Evolutionary conservation across 1,140 invertebrate species (phyloP).

Genomic region (Neotoxoptera formosana): DNA sequence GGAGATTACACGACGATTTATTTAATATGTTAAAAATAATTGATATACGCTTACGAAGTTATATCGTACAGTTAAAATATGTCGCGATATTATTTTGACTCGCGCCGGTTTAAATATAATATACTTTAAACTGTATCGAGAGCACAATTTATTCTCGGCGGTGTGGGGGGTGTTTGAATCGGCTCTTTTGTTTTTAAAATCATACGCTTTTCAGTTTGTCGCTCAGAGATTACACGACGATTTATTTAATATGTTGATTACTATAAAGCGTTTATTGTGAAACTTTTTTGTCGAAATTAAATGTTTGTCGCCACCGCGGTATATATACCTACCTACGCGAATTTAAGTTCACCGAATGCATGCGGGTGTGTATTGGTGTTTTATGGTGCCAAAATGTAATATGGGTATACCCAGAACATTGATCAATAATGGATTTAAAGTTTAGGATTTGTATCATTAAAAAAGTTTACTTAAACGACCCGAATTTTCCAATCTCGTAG

Average conservation of each 20-base stretch:
- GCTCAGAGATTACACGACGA: neutral
- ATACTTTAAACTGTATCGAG: no score
- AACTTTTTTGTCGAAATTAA: neutral
- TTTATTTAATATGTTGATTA: constrained; percentile 11
- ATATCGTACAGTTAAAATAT: neutral
- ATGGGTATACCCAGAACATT: neutral
- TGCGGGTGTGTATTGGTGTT: neutral
- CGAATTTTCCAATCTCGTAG: constrained; percentile 19
- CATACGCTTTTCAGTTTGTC: neutral
- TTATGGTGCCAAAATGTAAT: constrained; percentile 1
- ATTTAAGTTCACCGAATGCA: neutral
- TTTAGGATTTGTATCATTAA: constrained; percentile 19
- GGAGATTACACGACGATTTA: no score
- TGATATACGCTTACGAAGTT: neutral
- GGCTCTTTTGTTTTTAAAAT: neutral
- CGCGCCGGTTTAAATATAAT: no score
- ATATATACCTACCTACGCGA: neutral
- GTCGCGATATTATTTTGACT: neutral
- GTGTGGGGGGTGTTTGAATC: neutral
- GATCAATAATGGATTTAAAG: constrained; percentile 47
- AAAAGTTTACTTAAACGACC: constrained; percentile 44
- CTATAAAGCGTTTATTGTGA: neutral
- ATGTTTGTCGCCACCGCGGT: neutral
- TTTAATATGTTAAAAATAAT: no score
- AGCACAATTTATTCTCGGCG: neutral